Base-by-base conservation (phyloP, 2,888 invertebrate species). In the Coenonympha glycerion region DNA sequence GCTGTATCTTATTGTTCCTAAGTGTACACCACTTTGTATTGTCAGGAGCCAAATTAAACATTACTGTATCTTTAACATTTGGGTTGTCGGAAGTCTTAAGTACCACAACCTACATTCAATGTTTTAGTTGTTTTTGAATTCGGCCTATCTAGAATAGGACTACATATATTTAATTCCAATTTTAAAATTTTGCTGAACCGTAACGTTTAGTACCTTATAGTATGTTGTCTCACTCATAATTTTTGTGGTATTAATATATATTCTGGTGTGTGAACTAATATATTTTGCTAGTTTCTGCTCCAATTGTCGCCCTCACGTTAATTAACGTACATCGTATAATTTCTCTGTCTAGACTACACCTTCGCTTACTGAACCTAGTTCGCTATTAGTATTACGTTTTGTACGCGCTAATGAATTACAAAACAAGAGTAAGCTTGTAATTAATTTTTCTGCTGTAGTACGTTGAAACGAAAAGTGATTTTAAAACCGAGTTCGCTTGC, bases 401-500 rank as follows among this genome's bases (percentile, higher is more conserved):
- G 39, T 50, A 40, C 33, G 34, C 48, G 45, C 30, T 55, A 52
- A 55, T 61, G 67, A 64, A 63, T 73, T 72, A 68, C 65, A 64
- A 74, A 76, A 75, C 69, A 67, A 67, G 65, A 63, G 63, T 28
- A 52, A 26, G 39, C 34, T 55, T 65, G 60, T 69, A 70, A 70
- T 67, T 71, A 74, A 73, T 68, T 67, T 79, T 78, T 76, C 75
- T 71, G 69, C 69, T 65, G 58, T 62, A 63, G 63, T 73, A 66
- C 58, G 63, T 57, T 63, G 70, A 73, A 62, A 79, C 66, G 55
- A 76, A 81, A 72, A 84, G 82, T 80, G 76, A 73, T 74, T 73
- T 73, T 71, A 73, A 74, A 68, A 66, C 57, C 58, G 68, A 69
- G 64, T 64, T 60, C 56, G 59, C 26, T 55, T 15, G 15, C 24